Conservation (phyloP, 2,113 vertebrate species). For the Sciurus niger region DNA sequence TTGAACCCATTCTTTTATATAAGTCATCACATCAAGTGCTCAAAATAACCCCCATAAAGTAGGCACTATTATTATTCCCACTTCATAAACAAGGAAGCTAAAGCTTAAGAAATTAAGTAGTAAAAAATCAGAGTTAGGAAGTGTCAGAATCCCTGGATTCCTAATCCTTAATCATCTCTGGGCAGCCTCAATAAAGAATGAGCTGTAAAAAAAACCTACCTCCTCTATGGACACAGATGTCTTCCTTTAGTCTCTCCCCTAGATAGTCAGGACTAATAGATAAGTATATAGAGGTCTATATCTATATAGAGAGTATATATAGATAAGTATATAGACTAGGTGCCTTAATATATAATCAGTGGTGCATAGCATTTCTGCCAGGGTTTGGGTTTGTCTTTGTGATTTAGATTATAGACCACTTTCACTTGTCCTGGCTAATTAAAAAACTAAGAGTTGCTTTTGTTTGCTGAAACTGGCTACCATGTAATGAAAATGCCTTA, state of each 20-base stretch:
- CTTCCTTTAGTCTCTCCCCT: neutral
- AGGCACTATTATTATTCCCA: neutral
- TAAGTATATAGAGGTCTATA: neutral
- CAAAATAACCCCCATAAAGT: neutral
- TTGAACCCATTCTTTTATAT: neutral
- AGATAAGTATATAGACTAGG: neutral
- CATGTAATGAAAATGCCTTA: slow-evolving; percentile 28
- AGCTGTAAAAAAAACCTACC: neutral
- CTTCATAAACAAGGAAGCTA: neutral
- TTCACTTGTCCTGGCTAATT: neutral
- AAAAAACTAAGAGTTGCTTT: slow-evolving; percentile 45
- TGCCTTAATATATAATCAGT: neutral
- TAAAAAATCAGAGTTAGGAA: neutral
- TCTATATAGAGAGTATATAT: no score
- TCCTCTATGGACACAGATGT: neutral
- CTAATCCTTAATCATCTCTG: neutral
- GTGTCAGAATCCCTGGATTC: neutral
- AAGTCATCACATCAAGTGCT: neutral
- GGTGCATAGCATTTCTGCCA: slow-evolving; percentile 2
- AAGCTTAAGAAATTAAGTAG: slow-evolving; percentile 9
- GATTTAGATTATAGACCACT: slow-evolving; percentile 37
- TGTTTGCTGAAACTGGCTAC: slow-evolving; percentile 1
- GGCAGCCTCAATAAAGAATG: neutral
- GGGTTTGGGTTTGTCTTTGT: slow-evolving; percentile 23
- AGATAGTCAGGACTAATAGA: neutral